phyloP scores from a whole-genome alignment of 2,113 vertebrate genomes.

The Isichthys henryi region DNA sequence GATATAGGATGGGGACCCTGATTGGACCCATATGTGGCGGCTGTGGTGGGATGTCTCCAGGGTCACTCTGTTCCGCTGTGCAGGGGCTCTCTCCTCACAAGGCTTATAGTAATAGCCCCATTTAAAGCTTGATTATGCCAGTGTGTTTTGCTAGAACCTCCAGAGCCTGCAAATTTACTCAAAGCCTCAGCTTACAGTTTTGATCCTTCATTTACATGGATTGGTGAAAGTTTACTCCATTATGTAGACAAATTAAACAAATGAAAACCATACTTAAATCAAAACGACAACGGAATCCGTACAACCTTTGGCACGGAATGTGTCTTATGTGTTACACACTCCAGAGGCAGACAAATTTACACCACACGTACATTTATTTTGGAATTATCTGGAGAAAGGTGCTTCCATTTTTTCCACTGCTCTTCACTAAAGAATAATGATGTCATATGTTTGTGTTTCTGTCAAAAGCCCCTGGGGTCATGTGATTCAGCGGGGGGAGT shows the following conservation, averaged over 20 bases:
- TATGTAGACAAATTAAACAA: slow-evolving; percentile 6
- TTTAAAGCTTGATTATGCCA: neutral
- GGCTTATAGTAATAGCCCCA: neutral
- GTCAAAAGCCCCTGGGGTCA: neutral
- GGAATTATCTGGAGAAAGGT: neutral
- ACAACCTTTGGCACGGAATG: neutral
- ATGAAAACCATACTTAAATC: neutral
- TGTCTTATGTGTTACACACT: neutral
- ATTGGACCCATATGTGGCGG: neutral
- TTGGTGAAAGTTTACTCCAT: slow-evolving; percentile 1
- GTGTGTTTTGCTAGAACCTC: neutral
- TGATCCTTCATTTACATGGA: slow-evolving; percentile 10
- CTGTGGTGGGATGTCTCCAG: neutral
- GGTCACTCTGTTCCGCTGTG: neutral
- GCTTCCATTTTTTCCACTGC: neutral
- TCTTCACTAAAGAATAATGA: neutral
- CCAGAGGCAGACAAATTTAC: neutral
- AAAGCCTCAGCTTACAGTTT: neutral
- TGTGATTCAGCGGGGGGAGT: neutral
- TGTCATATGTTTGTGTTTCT: neutral
- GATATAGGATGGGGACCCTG: neutral
- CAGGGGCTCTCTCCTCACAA: neutral
- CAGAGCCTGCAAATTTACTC: neutral
- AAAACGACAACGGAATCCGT: neutral
- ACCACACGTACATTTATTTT: neutral